phyloP scores from a whole-genome alignment of 2,113 vertebrate genomes.

The Mus spicilegus region DNA sequence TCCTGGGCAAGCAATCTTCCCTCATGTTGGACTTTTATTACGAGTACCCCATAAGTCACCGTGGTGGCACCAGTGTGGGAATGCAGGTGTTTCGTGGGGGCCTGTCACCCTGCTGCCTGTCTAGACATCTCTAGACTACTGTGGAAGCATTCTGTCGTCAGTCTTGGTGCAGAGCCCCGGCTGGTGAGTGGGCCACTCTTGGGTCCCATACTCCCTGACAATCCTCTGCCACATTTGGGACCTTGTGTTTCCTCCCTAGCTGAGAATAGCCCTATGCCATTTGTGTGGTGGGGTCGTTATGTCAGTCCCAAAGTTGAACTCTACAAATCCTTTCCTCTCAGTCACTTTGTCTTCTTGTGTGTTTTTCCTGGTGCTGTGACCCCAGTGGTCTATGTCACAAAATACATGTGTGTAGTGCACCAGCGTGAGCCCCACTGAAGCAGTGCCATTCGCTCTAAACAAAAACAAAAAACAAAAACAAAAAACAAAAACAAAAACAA shows the following conservation, averaged over 20 bases:
- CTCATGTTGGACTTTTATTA: not conserved
- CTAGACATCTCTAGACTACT: not conserved
- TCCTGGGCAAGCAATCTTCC: not conserved
- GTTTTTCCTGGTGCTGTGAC: not conserved
- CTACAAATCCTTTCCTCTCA: slow-evolving; percentile 48
- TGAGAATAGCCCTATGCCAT: not conserved
- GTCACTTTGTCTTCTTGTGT: slow-evolving; percentile 53
- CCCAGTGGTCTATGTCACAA: not conserved
- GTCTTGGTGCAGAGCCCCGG: not conserved
- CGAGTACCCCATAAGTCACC: fast-evolving
- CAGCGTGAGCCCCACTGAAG: not conserved
- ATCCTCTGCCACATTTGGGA: slow-evolving; percentile 3
- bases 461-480: too few relatives aligned
- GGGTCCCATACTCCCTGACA: slow-evolving; percentile 46
- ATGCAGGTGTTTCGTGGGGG: fast-evolving
- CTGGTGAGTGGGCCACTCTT: fast-evolving
- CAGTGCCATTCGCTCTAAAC: not conserved
- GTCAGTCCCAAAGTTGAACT: slow-evolving; percentile 85
- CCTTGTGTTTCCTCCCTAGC: not conserved
- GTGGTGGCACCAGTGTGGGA: too few relatives aligned
- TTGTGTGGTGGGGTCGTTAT: not conserved
- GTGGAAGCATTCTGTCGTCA: fast-evolving
- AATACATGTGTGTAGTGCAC: not conserved
- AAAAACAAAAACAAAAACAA: too few relatives aligned
- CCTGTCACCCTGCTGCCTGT: not conserved